Evolutionary conservation across 2,113 vertebrate genomes (phyloP), one percentile per base, ranked within the genome.

Genomic region (Thamnaconus septentrionalis): DNA sequence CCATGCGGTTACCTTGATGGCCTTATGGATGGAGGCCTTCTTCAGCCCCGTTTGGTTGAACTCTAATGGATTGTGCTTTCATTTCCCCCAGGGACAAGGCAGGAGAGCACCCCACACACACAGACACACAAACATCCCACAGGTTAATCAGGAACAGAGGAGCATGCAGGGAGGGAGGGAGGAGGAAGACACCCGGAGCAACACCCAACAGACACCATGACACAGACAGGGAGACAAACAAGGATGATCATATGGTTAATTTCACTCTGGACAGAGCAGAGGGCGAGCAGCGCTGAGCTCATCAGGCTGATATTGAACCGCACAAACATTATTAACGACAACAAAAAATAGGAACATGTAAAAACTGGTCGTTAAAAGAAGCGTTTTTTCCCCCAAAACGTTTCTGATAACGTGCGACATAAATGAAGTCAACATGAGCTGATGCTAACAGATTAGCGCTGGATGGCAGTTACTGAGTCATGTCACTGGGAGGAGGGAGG

Each of bases 31-130:
- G 87, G 93, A 93, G 91, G 92, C 73, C 92, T 93, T 96, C 96
- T 93, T 98, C 94, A 94, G 91, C 91, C 93, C 94, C 69, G 93
- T 89, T 61, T 90, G 91, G 90, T 95, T 96, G 94, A 95, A 93
- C 87, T 96, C 94, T 97, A 98, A 96, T 46, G 96, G 96, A 93
- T 96, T 96, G 94, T 89, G 91, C 96, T 98, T 96, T 93, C 92
- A 82, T 84, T 86, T 75, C 71, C 78, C 87, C 88, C 69, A 53
- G 55, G 69, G 68, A 73, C 53, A 72, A 90, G 79, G 87, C 87
- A 93, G 92, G 91, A 95, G 91, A 96, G 90, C 94, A 41, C 62
- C 64, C 63, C 41, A 59, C 58, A 65, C n/a, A 58, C 59, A 79
- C 47, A 83, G 52, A 79, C 49, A 73, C 74, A 84, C 42, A 55